Percentiles rank a stretch among this genome's conserved stretches.
Evolutionary conservation across 2,888 invertebrate species (phyloP).

Genomic region (Strigamia transsilvanica): DNA sequence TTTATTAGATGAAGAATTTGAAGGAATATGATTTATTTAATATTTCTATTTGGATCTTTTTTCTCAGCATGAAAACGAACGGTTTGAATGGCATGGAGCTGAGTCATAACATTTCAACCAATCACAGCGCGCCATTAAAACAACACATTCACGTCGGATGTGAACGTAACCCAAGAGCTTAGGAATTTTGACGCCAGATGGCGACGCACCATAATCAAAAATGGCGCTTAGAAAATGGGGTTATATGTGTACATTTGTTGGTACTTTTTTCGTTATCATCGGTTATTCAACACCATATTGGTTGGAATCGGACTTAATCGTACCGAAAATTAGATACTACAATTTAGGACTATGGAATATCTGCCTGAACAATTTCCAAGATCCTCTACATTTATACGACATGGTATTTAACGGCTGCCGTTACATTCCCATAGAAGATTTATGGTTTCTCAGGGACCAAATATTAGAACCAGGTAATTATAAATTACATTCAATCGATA

Average conservation of each 20-base stretch:
- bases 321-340: slow-evolving; percentile 79
- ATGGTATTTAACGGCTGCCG: slow-evolving; percentile 85
- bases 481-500: background rate
- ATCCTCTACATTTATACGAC: slow-evolving; percentile 82
- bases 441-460: slow-evolving; percentile 86
- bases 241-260: slow-evolving; percentile 56
- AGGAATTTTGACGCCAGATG: background rate
- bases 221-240: slow-evolving; percentile 55
- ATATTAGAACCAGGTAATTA: slow-evolving; percentile 80
- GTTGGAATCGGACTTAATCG: slow-evolving; percentile 61
- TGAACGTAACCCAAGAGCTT: too few species aligned
- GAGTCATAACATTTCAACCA: too few species aligned
- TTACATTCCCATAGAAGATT: slow-evolving; percentile 98
- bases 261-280: slow-evolving; percentile 59
- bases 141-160: too few species aligned
- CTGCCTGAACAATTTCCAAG: slow-evolving; percentile 87
- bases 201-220: background rate
- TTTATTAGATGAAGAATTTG: too few species aligned
- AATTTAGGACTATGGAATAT: slow-evolving; percentile 89
- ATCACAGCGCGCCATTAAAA: too few species aligned
- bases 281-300: slow-evolving; percentile 62
- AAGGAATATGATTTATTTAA: too few species aligned
- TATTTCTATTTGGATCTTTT: too few species aligned
- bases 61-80: too few species aligned
- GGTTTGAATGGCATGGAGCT: too few species aligned